Evolutionary conservation across 1,140 invertebrate genomes (phyloP).

Genomic region (Scaptomyza pallida): DNA sequence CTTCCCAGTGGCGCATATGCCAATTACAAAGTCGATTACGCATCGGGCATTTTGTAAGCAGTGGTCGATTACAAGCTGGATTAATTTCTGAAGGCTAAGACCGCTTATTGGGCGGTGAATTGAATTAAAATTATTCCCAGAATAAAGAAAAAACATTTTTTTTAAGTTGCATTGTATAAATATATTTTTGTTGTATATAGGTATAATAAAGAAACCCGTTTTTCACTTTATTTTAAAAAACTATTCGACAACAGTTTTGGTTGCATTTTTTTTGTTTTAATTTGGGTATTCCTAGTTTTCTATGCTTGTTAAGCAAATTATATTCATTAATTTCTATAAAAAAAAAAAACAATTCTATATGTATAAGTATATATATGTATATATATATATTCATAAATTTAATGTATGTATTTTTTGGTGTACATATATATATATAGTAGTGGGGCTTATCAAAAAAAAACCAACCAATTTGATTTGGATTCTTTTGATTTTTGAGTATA

Average conservation of each 20-base stretch:
- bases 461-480: slow-evolving; percentile 38
- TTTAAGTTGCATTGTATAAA: slow-evolving; percentile 59
- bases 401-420: slow-evolving; percentile 39
- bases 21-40: too few species aligned
- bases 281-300: neutral
- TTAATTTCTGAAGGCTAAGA: too few species aligned
- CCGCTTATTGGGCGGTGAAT: too few species aligned
- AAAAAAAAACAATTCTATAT: slow-evolving; percentile 19
- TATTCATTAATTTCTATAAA: neutral
- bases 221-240: slow-evolving; percentile 15
- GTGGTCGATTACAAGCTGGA: too few species aligned
- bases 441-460: slow-evolving; percentile 33
- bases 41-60: too few species aligned
- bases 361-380: slow-evolving; percentile 26
- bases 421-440: slow-evolving; percentile 45
- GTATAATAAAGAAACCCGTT: slow-evolving; percentile 23
- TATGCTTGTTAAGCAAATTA: neutral
- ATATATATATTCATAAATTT: slow-evolving; percentile 18
- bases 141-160: neutral
- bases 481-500: slow-evolving; percentile 30
- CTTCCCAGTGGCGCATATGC: too few species aligned
- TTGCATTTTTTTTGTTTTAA: too few species aligned
- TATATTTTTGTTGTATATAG: slow-evolving; percentile 60
- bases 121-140: neutral
- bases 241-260: too few species aligned